Conservation (phyloP, 2,888 invertebrate species). For the Oscheius myriophilus region DNA sequence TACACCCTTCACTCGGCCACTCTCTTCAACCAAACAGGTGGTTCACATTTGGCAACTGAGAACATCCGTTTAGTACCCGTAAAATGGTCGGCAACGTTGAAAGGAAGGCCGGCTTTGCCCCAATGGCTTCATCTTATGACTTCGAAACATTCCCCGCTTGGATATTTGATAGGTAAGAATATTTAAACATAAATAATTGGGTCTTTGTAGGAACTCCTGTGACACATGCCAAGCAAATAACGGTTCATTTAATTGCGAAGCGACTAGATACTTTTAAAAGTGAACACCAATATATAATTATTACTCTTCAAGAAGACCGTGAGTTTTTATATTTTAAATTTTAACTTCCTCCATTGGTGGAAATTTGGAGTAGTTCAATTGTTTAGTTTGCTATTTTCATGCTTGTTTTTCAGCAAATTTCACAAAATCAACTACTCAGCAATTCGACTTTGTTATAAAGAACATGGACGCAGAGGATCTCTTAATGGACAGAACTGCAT, state of each 20-base stretch:
- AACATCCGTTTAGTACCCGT: conserved; percentile 57
- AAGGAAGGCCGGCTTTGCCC: conserved; percentile 64
- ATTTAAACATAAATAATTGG: not conserved
- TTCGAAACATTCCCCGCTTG: conserved; percentile 64
- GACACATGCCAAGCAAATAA: conserved; percentile 58
- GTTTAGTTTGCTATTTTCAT: too few species aligned
- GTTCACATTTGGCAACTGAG: not conserved
- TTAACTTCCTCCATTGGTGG: too few species aligned
- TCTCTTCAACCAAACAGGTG: conserved; percentile 64
- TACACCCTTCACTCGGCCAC: conserved; percentile 67
- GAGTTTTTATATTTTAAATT: too few species aligned
- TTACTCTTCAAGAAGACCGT: conserved; percentile 63
- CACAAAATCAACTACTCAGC: conserved; percentile 51
- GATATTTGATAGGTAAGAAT: conserved; percentile 58
- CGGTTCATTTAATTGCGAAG: conserved; percentile 66
- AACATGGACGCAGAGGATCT: conserved; percentile 65
- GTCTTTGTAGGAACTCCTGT: conserved; percentile 48
- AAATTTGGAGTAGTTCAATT: too few species aligned
- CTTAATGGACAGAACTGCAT: conserved; percentile 50
- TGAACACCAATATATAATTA: conserved; percentile 58
- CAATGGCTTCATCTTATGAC: conserved; percentile 64
- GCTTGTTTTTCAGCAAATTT: conserved; percentile 42
- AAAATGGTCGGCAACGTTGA: conserved; percentile 67
- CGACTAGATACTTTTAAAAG: conserved; percentile 63
- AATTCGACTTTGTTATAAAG: conserved; percentile 57